Conservation (phyloP, 2,888 invertebrate genomes). For the Cryptocephalus primarius region DNA sequence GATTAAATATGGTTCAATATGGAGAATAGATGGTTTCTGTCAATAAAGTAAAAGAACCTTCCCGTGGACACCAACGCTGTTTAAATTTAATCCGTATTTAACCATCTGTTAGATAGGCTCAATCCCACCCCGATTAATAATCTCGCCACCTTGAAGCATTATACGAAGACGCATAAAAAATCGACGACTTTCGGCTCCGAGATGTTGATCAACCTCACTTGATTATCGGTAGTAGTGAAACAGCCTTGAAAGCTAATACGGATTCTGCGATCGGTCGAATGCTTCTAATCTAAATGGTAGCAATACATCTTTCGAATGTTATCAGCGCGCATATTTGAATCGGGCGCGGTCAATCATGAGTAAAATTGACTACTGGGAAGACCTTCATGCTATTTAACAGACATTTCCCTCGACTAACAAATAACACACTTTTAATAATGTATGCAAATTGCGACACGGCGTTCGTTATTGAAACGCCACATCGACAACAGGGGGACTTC, state of each 20-base stretch:
- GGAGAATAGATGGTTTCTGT: too few relatives aligned
- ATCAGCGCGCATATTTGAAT: constrained; percentile 10
- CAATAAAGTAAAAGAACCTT: too few relatives aligned
- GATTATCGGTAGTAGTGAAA: constrained; percentile 1
- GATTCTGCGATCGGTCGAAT: neutral
- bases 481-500: too few relatives aligned
- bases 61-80: too few relatives aligned
- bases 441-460: too few relatives aligned
- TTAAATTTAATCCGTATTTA: too few relatives aligned
- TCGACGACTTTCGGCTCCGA: neutral
- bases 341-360: constrained; percentile 13
- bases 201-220: constrained; percentile 2
- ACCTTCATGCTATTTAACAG: constrained; percentile 11
- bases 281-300: constrained; percentile 6
- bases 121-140: too few relatives aligned
- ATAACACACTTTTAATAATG: too few relatives aligned
- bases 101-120: too few relatives aligned
- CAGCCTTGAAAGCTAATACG: constrained; percentile 3
- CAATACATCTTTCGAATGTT: constrained; percentile 9
- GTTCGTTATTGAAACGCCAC: too few relatives aligned
- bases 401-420: neutral
- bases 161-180: neutral
- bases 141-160: too few relatives aligned
- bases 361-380: constrained; percentile 11
- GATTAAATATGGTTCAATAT: too few relatives aligned